Base-by-base conservation (phyloP, 2,797 vertebrate species). In the Nyctalus aviator region DNA sequence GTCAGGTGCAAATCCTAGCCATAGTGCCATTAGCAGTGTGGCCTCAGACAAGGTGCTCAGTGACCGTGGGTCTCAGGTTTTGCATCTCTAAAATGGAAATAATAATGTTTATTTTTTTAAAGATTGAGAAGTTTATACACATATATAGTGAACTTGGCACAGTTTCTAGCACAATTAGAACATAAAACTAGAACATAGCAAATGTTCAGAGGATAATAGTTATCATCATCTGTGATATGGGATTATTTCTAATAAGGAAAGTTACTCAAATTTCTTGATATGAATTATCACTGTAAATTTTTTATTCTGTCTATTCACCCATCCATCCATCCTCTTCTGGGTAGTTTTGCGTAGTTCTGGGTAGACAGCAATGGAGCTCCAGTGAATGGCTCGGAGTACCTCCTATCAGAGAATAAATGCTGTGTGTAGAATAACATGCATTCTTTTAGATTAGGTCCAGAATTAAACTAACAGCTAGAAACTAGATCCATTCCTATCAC, bases 191-290 rank as follows among this genome's bases (percentile, higher is more conserved):
- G 35, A 64, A n/a, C 27, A 48, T 66, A 32, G 50, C 66, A 69
- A 57, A 48, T 87, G 18, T 46, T 92, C 66, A 59, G 4, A 73
- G 73, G 46, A 78, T 72, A 27, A 13, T 44, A 41, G 46, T 68
- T 50, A 79, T 66, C 48, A 7, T 89, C 37, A 79, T 83, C 37
- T 57, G 37, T 81, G n/a, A 75, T 23, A 25, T 17, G 23, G 20
- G 15, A 27, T 66, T 14, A 27, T 85, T 94, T 95, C 50, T 94
- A 57, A 77, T 53, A 69, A 84, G 53, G 37, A 90, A 46, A 50
- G 11, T 66, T 81, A 77, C 20, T 14, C 35, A 62, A 7, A 32
- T 48, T 46, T 85, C 73, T 75, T 69, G 30, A 44, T 66, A 23
- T 35, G 55, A 59, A 8, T 35, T 32, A 35, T 18, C 20, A 91